A percentile compares a stretch with the other conserved stretches of the same genome.
Evolutionary conservation across 1,140 invertebrate genomes (phyloP).

Genomic region (Bombus impatiens): DNA sequence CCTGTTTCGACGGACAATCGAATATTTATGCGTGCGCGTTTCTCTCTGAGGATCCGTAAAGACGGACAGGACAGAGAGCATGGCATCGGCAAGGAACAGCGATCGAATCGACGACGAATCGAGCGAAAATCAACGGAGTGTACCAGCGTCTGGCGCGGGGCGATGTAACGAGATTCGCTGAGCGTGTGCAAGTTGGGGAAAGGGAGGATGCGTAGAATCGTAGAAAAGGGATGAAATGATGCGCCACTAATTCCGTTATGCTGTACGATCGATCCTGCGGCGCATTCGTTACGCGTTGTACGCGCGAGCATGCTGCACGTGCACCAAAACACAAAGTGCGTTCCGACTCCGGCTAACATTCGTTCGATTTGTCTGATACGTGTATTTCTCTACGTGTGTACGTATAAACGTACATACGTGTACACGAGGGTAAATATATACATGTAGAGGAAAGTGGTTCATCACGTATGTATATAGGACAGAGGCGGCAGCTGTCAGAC

Average conservation of each 20-base stretch:
- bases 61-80: constrained; percentile 32
- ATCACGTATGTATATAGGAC: constrained; percentile 78
- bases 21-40: constrained; percentile 55
- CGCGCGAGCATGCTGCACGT: constrained; percentile 46
- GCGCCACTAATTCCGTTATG: constrained; percentile 79
- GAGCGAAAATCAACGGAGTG: background rate
- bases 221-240: constrained; percentile 76
- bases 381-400: constrained; percentile 23
- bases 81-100: background rate
- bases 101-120: background rate
- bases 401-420: background rate
- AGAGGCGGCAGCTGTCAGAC: constrained; percentile 81
- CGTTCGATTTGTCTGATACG: constrained; percentile 16
- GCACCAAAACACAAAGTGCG: constrained; percentile 56
- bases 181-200: background rate
- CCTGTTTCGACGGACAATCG: constrained; percentile 53
- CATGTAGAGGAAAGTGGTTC: constrained; percentile 63
- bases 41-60: constrained; percentile 7
- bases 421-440: constrained; percentile 11
- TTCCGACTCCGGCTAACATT: constrained; percentile 40
- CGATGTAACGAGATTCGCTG: constrained; percentile 19
- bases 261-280: constrained; percentile 42
- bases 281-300: constrained; percentile 46
- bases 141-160: too few species aligned
- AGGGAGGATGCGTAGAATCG: constrained; percentile 37